phyloP scores from a whole-genome alignment of 2,888 invertebrate genomes.

The Synergus umbraculus region DNA sequence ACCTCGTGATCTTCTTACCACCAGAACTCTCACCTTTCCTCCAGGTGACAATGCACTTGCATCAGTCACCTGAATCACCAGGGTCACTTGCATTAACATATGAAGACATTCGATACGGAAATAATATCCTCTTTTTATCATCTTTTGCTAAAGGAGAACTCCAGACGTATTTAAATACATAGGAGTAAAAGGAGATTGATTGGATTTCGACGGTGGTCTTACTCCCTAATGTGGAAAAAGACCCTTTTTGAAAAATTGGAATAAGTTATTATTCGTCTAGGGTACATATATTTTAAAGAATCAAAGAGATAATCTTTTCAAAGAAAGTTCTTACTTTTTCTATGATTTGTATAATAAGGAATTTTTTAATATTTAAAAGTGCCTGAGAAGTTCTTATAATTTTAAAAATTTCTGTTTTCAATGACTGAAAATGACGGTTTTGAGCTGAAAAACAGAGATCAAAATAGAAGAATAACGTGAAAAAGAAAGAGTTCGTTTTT shows the following conservation, averaged over 20 bases:
- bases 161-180: not conserved
- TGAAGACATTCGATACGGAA: slow-evolving; percentile 41
- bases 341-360: not conserved
- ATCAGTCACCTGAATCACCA: not conserved
- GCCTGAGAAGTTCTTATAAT: not conserved
- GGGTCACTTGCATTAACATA: slow-evolving; percentile 37
- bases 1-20: slow-evolving; percentile 19
- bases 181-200: slow-evolving; percentile 16
- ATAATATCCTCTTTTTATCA: slow-evolving; percentile 25
- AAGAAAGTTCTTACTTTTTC: too few relatives aligned
- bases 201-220: slow-evolving; percentile 23
- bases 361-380: too few relatives aligned
- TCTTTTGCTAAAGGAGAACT: not conserved
- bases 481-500: not conserved
- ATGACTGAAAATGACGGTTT: not conserved
- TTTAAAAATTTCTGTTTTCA: too few relatives aligned
- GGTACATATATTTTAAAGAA: slow-evolving; percentile 13
- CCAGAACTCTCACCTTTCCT: slow-evolving; percentile 20
- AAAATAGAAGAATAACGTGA: not conserved
- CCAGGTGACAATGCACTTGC: slow-evolving; percentile 42
- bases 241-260: slow-evolving; percentile 14
- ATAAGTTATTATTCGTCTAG: not conserved
- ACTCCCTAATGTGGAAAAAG: not conserved
- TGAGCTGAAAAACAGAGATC: not conserved
- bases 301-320: too few relatives aligned